Evolutionary conservation across 2,797 vertebrate species (phyloP), one percentile per base, ranked within the genome.

Genomic region (Enteromius afrohamiltoni): DNA sequence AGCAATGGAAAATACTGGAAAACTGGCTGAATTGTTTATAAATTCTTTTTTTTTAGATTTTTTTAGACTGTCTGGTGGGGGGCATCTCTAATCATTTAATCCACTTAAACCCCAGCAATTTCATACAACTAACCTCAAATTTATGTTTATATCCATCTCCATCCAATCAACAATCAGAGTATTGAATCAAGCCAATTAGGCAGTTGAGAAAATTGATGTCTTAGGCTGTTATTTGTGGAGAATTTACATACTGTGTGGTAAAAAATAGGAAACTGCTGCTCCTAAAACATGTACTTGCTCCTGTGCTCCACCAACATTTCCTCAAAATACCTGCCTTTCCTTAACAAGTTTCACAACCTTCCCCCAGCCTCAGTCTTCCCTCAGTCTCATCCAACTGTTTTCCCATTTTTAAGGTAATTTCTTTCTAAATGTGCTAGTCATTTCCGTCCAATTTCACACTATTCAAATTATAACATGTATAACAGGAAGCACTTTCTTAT

Each of bases 381-480:
- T 73, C 10, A 31, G 17, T 5, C 53, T 64, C 17, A 42, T 77
- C 68, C 69, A 58, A 40, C 51, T 37, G 37, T 79, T 40, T 62
- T 70, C 62, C 23, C 51, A 75, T 45, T 55, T 17, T 60, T 26
- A 53, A 75, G 29, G 60, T 65, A 29, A 68, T 80, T 65, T 80
- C 37, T 37, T 80, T 69, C 53, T 76, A 75, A 70, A 80, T 75
- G 77, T 68, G 17, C 37, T 34, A 58, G 45, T 76, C 53, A 68
- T 68, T 84, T 53, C 37, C 65, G 21, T 17, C 37, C 49, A 64
- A 55, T 84, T 80, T 84, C 26, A 80, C 75, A 31, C 8, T 60
- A 51, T 80, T 60, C 29, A 80, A 51, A 85, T 64, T 64, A 64
- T 7, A 64, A 64, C 7, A 31, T 84, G 34, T 23, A 68, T 53